Evolutionary conservation across 2,888 invertebrate genomes (phyloP), one percentile per base, ranked within the genome.

Genomic region (Adineta ricciae): DNA sequence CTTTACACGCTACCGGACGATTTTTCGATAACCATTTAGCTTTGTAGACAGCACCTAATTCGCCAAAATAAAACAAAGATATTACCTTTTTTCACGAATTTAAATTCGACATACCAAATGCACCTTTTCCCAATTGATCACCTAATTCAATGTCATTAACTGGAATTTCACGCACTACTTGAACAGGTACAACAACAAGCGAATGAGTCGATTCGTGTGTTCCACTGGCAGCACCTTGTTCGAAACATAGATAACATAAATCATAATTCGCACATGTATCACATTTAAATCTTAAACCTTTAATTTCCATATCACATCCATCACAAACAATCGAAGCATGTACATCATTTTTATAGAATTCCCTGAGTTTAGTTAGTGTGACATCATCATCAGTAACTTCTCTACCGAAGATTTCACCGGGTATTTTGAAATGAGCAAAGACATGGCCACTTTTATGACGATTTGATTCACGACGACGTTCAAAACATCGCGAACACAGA

Each of bases 281-380:
- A 72, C 72, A 72, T 72, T 72, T 72, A 32, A 72, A 72, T 72
- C 72, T 5, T 36, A 72, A 72, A 7, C 72, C 72, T 72, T 72
- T 72, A 14, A 72, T 36, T 11, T 14, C 36, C 32, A 9, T 9
- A 32, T 72, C 5, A 24, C 72, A 72, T 36, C 72, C 72, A 72
- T 72, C 32, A 21, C 72, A 72, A 11, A 0, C 36, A 4, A 72
- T 16, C 7, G 72, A 72, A 36, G 32, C 72, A 72, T 72, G 72
- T 24, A 36, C 24, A 4, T 72, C 72, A 72, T 38, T 7, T 24
- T 24, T 24, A 72, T 72, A 72, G 11, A 72, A 72, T 38, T 36
- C 16, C 36, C 19, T 3, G 14, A 72, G 72, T 14, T 36, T 72
- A 72, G 36, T 19, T 14, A 72, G 36, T 72, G 72, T 72, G 0